Percentiles rank a stretch among this genome's conserved stretches.
These are phyloP conservation scores for Habropoda laboriosa DNA, from an alignment of 1,140 invertebrate genomes.

Conservation along the genomic window DNA sequence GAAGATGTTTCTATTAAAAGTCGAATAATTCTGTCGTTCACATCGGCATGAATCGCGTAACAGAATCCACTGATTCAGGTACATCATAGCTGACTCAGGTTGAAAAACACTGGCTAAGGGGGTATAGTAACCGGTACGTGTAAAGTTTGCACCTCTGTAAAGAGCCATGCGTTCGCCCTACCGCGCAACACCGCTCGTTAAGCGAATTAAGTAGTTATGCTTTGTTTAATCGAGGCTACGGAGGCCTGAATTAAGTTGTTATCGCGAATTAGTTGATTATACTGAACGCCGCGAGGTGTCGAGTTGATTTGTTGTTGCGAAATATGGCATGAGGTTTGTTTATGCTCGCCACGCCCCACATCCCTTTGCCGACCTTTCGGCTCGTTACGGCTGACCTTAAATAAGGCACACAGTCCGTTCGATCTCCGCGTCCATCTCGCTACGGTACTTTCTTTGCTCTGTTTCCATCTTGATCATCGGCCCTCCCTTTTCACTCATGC, in stretches of 20 bases:
- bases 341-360: conserved; percentile 50
- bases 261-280: conserved; percentile 77
- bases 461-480: conserved; percentile 30
- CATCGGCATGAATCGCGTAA: too few relatives aligned
- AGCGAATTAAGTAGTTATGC: conserved; percentile 74
- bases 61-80: too few relatives aligned
- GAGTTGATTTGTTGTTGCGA: conserved; percentile 75
- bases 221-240: conserved; percentile 76
- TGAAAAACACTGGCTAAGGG: conserved; percentile 26
- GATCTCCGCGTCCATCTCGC: conserved; percentile 26
- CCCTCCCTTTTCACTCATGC: conserved; percentile 32
- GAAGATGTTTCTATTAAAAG: too few relatives aligned
- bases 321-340: conserved; percentile 66
- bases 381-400: conserved; percentile 61
- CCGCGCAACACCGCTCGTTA: conserved; percentile 65
- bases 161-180: conserved; percentile 55
- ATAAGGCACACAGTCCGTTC: conserved; percentile 43
- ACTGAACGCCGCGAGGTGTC: conserved; percentile 70
- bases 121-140: conserved; percentile 18
- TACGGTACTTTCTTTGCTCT: conserved; percentile 57
- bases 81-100: background rate
- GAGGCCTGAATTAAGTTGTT: conserved; percentile 78
- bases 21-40: too few relatives aligned
- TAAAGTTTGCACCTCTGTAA: conserved; percentile 51
- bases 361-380: conserved; percentile 53